Percentiles rank a stretch among this genome's conserved stretches.
phyloP scores from a whole-genome alignment of 92 coral and sea anemone genomes.

The Palythoa grandiflora region DNA sequence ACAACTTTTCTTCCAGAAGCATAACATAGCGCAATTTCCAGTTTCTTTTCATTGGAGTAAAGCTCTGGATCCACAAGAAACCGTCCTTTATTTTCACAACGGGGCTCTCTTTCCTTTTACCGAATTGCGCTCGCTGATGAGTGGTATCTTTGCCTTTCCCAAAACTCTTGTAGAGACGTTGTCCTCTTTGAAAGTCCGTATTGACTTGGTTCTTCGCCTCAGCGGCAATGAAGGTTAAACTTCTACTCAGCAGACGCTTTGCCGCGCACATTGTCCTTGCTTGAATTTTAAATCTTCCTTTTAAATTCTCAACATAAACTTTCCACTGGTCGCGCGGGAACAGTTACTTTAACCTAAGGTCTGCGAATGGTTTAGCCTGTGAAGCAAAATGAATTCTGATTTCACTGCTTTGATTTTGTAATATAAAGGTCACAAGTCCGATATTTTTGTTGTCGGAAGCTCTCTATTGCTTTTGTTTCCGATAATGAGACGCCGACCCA shows the following conservation, averaged over 20 bases:
- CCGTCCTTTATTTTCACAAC: conserved; percentile 42
- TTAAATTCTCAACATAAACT: not conserved
- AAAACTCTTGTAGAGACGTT: conserved; percentile 43
- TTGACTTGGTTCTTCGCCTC: conserved; percentile 41
- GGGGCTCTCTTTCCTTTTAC: conserved; percentile 12
- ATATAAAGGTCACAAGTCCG: conserved; percentile 25
- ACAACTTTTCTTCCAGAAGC: conserved; percentile 44
- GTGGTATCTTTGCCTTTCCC: conserved; percentile 27
- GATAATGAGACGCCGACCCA: conserved; percentile 17
- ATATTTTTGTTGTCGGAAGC: conserved; percentile 42
- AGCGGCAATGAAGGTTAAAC: conserved; percentile 36
- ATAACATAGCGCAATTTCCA: conserved; percentile 45
- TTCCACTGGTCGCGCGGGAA: not conserved
- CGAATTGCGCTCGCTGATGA: not conserved
- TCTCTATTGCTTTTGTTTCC: conserved; percentile 31
- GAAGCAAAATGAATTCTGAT: not conserved
- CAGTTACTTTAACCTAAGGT: not conserved
- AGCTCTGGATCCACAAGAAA: conserved; percentile 39
- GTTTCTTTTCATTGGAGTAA: conserved; percentile 35
- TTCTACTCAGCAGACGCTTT: conserved; percentile 25
- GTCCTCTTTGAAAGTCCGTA: conserved; percentile 39
- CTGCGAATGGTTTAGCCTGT: not conserved
- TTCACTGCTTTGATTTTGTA: not conserved
- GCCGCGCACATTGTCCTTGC: conserved; percentile 19
- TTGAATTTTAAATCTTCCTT: not conserved